Base-by-base conservation (phyloP, 2,888 invertebrate species). In the Cantharis nigra region DNA sequence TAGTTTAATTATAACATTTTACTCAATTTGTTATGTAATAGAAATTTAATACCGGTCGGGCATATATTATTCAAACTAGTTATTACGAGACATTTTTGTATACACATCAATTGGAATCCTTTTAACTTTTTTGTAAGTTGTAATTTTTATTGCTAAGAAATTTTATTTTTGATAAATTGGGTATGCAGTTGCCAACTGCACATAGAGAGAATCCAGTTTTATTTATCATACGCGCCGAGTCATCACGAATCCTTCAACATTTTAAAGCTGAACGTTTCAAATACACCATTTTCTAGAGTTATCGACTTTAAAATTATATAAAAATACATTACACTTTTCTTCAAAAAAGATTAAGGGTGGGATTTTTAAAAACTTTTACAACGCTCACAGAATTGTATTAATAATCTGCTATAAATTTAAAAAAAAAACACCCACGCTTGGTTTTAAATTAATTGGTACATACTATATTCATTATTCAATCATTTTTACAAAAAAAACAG, bases 181-280 rank as follows among this genome's bases (percentile, higher is more conserved):
- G 33, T 33, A n/a, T 33, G 33, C 13, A 49, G 49, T 49, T 49
- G 49, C 49, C 49, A 49, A 49, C 49, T 49, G 49, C 49, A 49
- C 4, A 49, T 2, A n/a, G 7, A 49, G 49, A 67, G 49, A 67
- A 67, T 67, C 65, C 23, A 67, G 26, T 67, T 67, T 67, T 67
- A 67, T 67, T 67, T 67, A 67, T 67, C 26, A 67, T 67, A 67
- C 23, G 26, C 23, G 65, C 65, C 65, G 65, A 67, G 65, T 67
- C 26, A 67, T 67, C 65, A 20, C 65, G 65, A 67, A n/a, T 67
- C 65, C 65, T 14, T 23, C 23, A 13, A 64, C 18, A 26, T 20
- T 65, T 65, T 67, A 67, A 67, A 67, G 65, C 13, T n/a, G 65
- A 67, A 67, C 65, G 65, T 23, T 67, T 67, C 9, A 26, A 67